Evolutionary conservation across 2,113 vertebrate species (phyloP).

Genomic region (Pseudopipra pipra): DNA sequence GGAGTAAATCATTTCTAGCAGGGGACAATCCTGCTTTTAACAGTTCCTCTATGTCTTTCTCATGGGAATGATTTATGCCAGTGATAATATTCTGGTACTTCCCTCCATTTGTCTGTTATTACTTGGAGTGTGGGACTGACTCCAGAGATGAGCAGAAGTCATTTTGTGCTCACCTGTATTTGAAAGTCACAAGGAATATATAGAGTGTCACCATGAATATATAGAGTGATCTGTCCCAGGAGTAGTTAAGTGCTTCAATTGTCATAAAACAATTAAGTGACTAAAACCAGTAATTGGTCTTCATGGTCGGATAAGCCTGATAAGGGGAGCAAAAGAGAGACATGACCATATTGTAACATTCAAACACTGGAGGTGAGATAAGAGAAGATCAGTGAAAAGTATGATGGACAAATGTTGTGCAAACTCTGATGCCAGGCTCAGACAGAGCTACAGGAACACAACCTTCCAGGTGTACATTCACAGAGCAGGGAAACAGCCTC

Average conservation of each 20-base stretch:
- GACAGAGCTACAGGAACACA: neutral
- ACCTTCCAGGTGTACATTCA: neutral
- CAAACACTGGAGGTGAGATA: neutral
- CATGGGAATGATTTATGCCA: neutral
- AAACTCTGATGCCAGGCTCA: neutral
- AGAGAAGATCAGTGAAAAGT: neutral
- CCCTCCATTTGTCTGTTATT: neutral
- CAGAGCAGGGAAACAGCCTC: neutral
- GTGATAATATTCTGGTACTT: neutral
- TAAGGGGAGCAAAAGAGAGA: neutral
- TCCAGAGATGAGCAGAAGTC: neutral
- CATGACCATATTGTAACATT: neutral
- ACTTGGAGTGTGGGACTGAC: neutral
- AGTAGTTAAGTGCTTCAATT: neutral
- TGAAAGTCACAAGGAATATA: conserved; percentile 1
- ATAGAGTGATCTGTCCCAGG: neutral
- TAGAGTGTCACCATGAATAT: neutral
- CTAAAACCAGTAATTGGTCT: conserved; percentile 17
- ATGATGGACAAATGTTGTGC: neutral
- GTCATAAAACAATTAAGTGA: conserved; percentile 17
- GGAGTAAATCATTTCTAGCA: neutral
- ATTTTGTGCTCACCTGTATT: neutral
- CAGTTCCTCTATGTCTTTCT: neutral
- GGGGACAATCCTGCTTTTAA: neutral
- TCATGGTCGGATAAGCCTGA: neutral